These are phyloP conservation scores for Lepidostoma basale DNA, from an alignment of 1,140 invertebrate species.

Conservation along the genomic window DNA sequence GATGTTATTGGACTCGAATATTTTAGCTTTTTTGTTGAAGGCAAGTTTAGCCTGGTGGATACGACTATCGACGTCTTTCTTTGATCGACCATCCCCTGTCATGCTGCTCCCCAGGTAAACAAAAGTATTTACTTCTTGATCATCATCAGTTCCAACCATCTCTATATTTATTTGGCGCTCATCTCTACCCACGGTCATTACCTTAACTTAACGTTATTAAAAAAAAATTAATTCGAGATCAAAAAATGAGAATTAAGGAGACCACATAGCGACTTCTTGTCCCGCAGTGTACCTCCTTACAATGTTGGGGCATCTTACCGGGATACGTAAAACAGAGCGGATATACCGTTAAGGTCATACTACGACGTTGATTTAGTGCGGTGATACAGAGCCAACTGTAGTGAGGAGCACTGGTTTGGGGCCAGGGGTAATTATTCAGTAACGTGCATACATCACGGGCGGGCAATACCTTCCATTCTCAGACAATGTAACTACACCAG, in stretches of 20 bases:
- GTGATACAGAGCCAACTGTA: slow-evolving; percentile 22
- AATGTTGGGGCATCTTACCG: not conserved
- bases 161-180: not conserved
- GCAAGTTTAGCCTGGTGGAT: too few species aligned
- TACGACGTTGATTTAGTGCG: slow-evolving; percentile 30
- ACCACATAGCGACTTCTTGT: too few species aligned
- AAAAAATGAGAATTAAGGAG: too few species aligned
- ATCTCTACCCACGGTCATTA: not conserved
- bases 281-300: not conserved
- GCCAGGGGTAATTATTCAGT: slow-evolving; percentile 28
- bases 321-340: not conserved
- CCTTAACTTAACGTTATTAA: not conserved
- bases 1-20: too few species aligned
- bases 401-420: not conserved
- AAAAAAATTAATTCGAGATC: not conserved
- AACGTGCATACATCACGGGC: slow-evolving; percentile 16
- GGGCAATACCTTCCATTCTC: slow-evolving; percentile 1
- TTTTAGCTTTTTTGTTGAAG: too few species aligned
- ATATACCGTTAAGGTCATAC: not conserved
- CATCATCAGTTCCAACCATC: too few species aligned
- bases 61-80: too few species aligned
- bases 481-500: not conserved
- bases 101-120: too few species aligned
- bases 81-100: too few species aligned
- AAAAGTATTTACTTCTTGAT: too few species aligned